phyloP scores from a whole-genome alignment of 1,140 invertebrate species.

The Drosophila lowei region DNA sequence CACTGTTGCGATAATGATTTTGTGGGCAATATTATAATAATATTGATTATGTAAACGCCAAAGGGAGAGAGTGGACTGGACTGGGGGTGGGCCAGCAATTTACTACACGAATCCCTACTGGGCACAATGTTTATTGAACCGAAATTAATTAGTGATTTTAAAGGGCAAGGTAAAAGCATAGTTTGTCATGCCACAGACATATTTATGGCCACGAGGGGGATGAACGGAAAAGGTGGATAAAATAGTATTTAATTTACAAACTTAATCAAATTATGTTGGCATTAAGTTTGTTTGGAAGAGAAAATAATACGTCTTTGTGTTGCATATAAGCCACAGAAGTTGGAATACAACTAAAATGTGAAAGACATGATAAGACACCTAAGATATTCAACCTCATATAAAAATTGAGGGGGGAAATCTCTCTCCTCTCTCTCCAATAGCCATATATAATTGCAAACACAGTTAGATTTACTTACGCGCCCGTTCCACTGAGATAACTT shows the following conservation, averaged over 20 bases:
- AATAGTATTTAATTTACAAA: too few relatives aligned
- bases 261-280: too few relatives aligned
- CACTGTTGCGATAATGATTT: conserved; percentile 42
- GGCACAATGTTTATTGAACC: conserved; percentile 30
- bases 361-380: too few relatives aligned
- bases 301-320: too few relatives aligned
- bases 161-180: conserved; percentile 51
- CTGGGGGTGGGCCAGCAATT: neutral
- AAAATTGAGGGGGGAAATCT: too few relatives aligned
- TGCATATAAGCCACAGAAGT: too few relatives aligned
- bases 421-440: too few relatives aligned
- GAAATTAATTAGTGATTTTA: conserved; percentile 46
- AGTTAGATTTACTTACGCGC: too few relatives aligned
- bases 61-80: neutral
- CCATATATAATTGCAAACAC: too few relatives aligned
- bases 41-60: conserved; percentile 47
- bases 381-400: too few relatives aligned
- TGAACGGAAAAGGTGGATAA: neutral
- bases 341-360: too few relatives aligned
- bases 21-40: conserved; percentile 51
- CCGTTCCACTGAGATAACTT: neutral
- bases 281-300: too few relatives aligned
- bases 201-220: conserved; percentile 8
- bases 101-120: conserved; percentile 9
- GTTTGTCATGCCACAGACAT: conserved; percentile 19